Conservation (phyloP, 2,888 invertebrate genomes). For the Auanema sp. region DNA sequence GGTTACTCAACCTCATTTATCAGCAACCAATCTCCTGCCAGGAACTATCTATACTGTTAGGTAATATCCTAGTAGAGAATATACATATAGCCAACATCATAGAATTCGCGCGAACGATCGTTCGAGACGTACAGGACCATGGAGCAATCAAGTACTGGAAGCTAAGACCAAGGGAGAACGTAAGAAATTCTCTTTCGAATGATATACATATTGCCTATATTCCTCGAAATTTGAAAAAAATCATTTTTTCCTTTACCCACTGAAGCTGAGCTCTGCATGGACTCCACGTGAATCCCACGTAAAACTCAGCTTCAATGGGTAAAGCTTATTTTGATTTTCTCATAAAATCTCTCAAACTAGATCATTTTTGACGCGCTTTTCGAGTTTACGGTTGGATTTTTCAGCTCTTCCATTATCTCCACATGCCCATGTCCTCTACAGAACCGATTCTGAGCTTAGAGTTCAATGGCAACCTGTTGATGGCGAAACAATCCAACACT, state of each 20-base stretch:
- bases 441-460: constrained; percentile 52
- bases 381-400: too few relatives aligned
- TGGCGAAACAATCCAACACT: constrained; percentile 59
- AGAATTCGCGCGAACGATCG: constrained; percentile 60
- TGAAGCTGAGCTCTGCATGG: too few relatives aligned
- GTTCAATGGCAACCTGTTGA: constrained; percentile 54
- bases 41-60: constrained; percentile 61
- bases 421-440: constrained; percentile 49
- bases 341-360: too few relatives aligned
- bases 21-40: constrained; percentile 61
- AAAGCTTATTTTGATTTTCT: too few relatives aligned
- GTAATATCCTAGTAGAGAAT: constrained; percentile 2
- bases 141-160: constrained; percentile 56
- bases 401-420: constrained; percentile 47
- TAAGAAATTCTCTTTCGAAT: constrained; percentile 18
- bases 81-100: neutral
- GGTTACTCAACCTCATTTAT: constrained; percentile 60
- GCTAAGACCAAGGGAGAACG: constrained; percentile 60
- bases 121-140: constrained; percentile 56
- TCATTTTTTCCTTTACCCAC: too few relatives aligned
- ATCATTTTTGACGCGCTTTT: too few relatives aligned
- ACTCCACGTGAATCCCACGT: too few relatives aligned
- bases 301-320: too few relatives aligned
- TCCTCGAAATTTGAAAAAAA: too few relatives aligned
- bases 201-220: too few relatives aligned